Evolutionary conservation across 2,797 vertebrate species (phyloP).

Genomic region (Rhynchonycteris naso): DNA sequence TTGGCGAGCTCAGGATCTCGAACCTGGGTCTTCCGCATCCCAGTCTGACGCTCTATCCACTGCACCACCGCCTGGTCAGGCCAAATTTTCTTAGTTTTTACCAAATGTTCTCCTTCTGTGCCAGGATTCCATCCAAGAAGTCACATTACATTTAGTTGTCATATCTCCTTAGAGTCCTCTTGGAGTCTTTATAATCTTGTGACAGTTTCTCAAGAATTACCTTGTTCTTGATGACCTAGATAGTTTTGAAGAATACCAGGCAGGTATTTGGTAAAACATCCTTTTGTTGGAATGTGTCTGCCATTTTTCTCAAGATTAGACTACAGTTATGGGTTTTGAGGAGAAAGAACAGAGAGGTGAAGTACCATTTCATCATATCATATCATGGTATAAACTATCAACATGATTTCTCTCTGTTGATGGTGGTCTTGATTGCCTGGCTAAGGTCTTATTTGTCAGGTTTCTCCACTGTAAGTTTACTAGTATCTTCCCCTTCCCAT

Average conservation of each 20-base stretch:
- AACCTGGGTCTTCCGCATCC: too few relatives aligned
- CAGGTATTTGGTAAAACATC: background rate
- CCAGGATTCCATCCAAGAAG: background rate
- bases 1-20: too few relatives aligned
- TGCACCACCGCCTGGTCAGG: too few relatives aligned
- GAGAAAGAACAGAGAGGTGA: background rate
- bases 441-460: background rate
- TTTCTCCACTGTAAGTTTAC: background rate
- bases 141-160: background rate
- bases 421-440: background rate
- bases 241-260: background rate
- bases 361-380: background rate
- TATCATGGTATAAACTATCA: background rate
- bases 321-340: background rate
- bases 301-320: background rate
- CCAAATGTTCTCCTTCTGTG: background rate
- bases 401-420: background rate
- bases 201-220: background rate
- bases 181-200: too few relatives aligned
- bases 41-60: too few relatives aligned
- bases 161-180: background rate
- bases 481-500: background rate
- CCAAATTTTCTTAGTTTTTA: constrained; percentile 18
- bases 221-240: background rate
- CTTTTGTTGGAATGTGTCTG: background rate